Percentiles rank a stretch among this genome's conserved stretches.
phyloP scores from a whole-genome alignment of 2,888 invertebrate species.

The Cheilosia variabilis region DNA sequence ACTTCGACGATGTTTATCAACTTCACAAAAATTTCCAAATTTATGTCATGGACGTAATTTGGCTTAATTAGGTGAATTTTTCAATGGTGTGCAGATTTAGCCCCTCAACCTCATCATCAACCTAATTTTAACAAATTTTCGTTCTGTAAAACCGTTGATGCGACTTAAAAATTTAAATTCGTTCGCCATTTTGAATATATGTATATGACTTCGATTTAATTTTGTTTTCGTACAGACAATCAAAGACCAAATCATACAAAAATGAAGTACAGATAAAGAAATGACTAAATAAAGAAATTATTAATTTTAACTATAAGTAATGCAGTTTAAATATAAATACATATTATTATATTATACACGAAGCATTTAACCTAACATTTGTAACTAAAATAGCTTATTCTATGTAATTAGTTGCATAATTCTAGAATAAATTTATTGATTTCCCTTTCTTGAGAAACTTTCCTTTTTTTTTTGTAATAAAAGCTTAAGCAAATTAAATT shows the following conservation, averaged over 20 bases:
- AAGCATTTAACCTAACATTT: constrained; percentile 66
- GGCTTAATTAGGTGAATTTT: no score
- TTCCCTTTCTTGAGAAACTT: constrained; percentile 29
- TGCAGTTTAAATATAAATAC: constrained; percentile 55
- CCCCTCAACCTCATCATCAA: no score
- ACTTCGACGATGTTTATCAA: no score
- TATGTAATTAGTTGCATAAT: constrained; percentile 57
- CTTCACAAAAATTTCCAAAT: no score
- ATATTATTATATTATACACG: constrained; percentile 34
- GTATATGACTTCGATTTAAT: no score
- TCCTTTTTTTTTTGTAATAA: constrained; percentile 40
- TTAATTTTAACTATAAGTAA: constrained; percentile 45
- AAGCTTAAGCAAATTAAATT: constrained; percentile 74
- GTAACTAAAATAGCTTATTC: constrained; percentile 66
- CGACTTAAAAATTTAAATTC: no score
- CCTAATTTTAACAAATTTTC: no score
- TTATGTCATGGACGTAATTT: no score
- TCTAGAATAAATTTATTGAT: constrained; percentile 45
- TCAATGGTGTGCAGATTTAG: no score
- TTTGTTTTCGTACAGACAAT: not conserved
- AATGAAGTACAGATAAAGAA: not conserved
- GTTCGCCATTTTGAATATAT: no score
- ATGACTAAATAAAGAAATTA: constrained; percentile 28
- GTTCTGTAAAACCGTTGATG: no score
- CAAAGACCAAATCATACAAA: not conserved